Conservation (phyloP, 2,113 vertebrate genomes). For the Gambusia affinis region DNA sequence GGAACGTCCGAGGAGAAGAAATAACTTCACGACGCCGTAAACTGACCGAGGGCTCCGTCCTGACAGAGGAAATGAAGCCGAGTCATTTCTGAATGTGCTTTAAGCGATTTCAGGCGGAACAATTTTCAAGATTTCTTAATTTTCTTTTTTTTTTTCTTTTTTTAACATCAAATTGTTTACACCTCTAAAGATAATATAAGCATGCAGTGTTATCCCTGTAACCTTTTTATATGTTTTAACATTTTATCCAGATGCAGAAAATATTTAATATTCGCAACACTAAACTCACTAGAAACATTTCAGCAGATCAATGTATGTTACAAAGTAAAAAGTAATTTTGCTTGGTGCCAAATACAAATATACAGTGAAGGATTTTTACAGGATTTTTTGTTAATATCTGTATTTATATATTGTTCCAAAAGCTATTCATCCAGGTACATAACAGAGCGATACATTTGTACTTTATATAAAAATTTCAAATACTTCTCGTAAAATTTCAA, state of each 20-base stretch:
- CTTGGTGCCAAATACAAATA: conserved; percentile 48
- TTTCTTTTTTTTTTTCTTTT: conserved; percentile 39
- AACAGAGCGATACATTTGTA: conserved; percentile 34
- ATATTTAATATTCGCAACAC: conserved; percentile 19
- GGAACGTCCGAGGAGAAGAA: conserved; percentile 31
- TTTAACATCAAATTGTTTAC: conserved; percentile 52
- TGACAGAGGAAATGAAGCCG: conserved; percentile 26
- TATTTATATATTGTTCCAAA: conserved; percentile 37
- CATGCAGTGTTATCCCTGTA: conserved; percentile 45
- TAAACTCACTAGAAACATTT: conserved; percentile 30
- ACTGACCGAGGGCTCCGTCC: conserved; percentile 46
- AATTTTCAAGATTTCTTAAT: conserved; percentile 25
- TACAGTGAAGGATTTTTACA: conserved; percentile 43
- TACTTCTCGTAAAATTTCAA: conserved; percentile 24
- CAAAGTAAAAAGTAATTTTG: conserved; percentile 20
- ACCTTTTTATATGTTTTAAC: conserved; percentile 64
- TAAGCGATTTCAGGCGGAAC: not conserved
- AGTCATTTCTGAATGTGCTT: not conserved
- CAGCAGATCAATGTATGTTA: conserved; percentile 15
- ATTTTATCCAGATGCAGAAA: conserved; percentile 31
- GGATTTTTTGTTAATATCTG: conserved; percentile 31
- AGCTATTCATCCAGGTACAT: conserved; percentile 36
- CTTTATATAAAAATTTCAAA: conserved; percentile 45
- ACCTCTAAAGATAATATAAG: conserved; percentile 29
- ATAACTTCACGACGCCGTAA: conserved; percentile 25